Percentiles rank a stretch among this genome's conserved stretches.
Conservation (phyloP, 2,888 invertebrate species). For the Phasia obesa region DNA sequence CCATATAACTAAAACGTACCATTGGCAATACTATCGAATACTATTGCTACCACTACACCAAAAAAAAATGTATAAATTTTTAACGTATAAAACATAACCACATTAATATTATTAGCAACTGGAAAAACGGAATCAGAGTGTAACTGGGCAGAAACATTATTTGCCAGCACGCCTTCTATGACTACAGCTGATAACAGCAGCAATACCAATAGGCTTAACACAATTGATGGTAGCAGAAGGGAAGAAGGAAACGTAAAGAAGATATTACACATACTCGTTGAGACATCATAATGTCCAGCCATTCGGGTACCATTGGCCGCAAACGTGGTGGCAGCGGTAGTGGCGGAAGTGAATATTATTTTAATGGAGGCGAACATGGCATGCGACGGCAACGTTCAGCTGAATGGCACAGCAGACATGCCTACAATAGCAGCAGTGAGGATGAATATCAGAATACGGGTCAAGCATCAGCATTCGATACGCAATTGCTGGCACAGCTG, state of each 20-base stretch:
- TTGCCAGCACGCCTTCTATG: slow-evolving; percentile 60
- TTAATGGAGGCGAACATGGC: slow-evolving; percentile 79
- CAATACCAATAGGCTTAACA: not conserved
- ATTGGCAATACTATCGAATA: slow-evolving; percentile 11
- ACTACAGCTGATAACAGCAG: slow-evolving; percentile 29
- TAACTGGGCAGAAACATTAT: slow-evolving; percentile 65
- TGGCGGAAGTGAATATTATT: slow-evolving; percentile 79
- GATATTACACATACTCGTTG: slow-evolving; percentile 39
- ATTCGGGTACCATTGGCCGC: slow-evolving; percentile 82
- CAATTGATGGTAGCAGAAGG: not conserved
- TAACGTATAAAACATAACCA: slow-evolving; percentile 44
- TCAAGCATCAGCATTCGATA: slow-evolving; percentile 83
- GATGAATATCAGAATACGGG: slow-evolving; percentile 84
- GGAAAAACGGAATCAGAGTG: slow-evolving; percentile 54
- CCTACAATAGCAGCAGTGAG: slow-evolving; percentile 84
- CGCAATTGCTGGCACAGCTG: slow-evolving; percentile 84
- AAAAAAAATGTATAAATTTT: not conserved
- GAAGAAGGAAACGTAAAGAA: slow-evolving; percentile 2
- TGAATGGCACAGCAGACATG: slow-evolving; percentile 84
- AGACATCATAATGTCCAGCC: slow-evolving; percentile 81
- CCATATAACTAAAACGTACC: slow-evolving; percentile 9
- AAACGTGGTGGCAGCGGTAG: slow-evolving; percentile 81
- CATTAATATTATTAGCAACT: slow-evolving; percentile 51
- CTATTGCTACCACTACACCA: slow-evolving; percentile 7
- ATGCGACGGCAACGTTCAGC: slow-evolving; percentile 84